A percentile compares a stretch with the other conserved stretches of the same genome.
Evolutionary conservation across 2,888 invertebrate species (phyloP).

Genomic region (Phasia obesa): DNA sequence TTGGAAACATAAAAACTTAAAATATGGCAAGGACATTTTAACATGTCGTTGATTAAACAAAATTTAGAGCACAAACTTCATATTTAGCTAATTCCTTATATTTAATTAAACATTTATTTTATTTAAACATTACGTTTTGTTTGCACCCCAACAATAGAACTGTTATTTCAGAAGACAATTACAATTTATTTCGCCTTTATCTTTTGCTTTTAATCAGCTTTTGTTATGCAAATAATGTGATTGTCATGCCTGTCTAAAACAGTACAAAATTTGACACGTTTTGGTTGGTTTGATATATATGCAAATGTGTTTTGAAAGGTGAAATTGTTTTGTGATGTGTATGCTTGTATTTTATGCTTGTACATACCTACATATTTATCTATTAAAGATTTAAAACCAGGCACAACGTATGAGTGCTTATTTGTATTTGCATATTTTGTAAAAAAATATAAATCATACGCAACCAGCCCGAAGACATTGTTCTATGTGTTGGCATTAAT

Average conservation of each 20-base stretch:
- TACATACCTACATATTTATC: background rate
- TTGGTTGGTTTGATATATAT: constrained; percentile 41
- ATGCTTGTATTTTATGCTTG: background rate
- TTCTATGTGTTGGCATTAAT: background rate
- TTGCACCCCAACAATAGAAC: too few relatives aligned
- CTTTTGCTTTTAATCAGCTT: constrained; percentile 1
- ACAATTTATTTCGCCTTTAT: background rate
- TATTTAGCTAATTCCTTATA: too few relatives aligned
- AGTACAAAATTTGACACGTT: constrained; percentile 36
- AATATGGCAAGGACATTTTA: too few relatives aligned
- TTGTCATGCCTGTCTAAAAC: constrained; percentile 48
- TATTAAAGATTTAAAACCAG: background rate
- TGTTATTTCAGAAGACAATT: background rate
- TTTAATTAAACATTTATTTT: too few relatives aligned
- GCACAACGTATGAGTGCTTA: constrained; percentile 25
- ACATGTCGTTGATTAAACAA: too few relatives aligned
- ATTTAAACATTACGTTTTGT: too few relatives aligned
- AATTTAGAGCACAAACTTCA: too few relatives aligned
- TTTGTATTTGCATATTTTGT: background rate
- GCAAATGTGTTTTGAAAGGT: background rate
- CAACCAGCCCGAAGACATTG: background rate
- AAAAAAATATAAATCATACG: constrained; percentile 40
- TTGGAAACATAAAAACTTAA: too few relatives aligned
- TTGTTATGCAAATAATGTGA: constrained; percentile 27
- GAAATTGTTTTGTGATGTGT: too few relatives aligned